Conservation (phyloP, 2,113 vertebrate genomes). For the Azemiops feae region DNA sequence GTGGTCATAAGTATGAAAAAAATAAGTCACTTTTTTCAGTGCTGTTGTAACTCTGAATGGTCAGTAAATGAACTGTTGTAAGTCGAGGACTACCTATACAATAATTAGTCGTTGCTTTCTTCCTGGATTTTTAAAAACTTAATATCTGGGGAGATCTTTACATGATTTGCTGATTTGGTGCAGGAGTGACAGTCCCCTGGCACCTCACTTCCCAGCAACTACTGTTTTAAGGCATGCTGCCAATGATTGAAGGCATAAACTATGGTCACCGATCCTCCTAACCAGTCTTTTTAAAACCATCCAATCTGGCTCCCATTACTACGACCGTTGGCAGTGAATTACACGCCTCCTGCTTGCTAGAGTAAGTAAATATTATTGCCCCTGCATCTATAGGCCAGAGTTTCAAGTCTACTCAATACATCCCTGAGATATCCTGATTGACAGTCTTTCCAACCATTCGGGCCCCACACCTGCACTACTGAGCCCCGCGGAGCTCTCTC, state of each 20-base stretch:
- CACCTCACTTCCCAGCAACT: background rate
- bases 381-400: background rate
- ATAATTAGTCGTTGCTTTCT: background rate
- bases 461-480: too few species aligned
- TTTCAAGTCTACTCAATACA: background rate
- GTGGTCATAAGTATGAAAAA: too few species aligned
- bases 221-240: background rate
- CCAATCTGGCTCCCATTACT: background rate
- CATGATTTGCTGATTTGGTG: background rate
- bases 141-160: background rate
- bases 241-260: background rate
- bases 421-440: background rate
- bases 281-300: background rate
- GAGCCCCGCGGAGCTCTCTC: background rate
- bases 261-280: background rate
- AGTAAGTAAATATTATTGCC: background rate
- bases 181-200: background rate
- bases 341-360: background rate
- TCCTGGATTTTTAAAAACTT: background rate
- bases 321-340: background rate
- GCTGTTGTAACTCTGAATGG: too few species aligned
- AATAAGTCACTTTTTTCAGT: too few species aligned
- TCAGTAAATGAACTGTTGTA: too few species aligned
- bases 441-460: background rate
- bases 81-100: background rate